A percentile compares a stretch with the other conserved stretches of the same genome.
phyloP scores from a whole-genome alignment of 1,140 invertebrate genomes.

The Pseudobourletiella spinata region DNA sequence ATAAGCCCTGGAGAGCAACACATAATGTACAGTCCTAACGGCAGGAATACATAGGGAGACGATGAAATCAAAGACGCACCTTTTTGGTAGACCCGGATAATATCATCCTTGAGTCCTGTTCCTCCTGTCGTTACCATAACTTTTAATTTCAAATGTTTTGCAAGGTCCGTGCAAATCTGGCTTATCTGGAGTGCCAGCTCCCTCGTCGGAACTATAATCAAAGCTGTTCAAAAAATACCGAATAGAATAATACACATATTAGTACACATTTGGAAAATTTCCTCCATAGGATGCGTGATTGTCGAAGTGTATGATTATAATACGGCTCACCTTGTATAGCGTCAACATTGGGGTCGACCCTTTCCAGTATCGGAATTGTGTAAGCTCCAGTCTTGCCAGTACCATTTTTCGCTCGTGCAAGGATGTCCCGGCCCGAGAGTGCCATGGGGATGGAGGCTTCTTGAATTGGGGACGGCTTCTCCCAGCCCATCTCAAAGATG shows the following conservation, averaged over 20 bases:
- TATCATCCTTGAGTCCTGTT: constrained; percentile 97
- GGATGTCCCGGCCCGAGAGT: constrained; percentile 91
- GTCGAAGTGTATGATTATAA: too few relatives aligned
- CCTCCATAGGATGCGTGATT: too few relatives aligned
- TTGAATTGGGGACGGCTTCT: constrained; percentile 98
- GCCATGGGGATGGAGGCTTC: constrained; percentile 98
- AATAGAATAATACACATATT: too few relatives aligned
- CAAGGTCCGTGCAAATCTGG: constrained; percentile 97
- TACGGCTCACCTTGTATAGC: constrained; percentile 79
- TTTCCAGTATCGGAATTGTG: constrained; percentile 94
- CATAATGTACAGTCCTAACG: too few relatives aligned
- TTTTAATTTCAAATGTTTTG: constrained; percentile 89
- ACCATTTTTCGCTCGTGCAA: constrained; percentile 98
- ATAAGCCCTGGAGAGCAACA: too few relatives aligned
- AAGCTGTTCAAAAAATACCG: constrained; percentile 54
- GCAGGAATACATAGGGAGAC: too few relatives aligned
- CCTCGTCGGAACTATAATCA: constrained; percentile 97
- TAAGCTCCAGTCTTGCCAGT: constrained; percentile 99
- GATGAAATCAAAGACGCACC: too few relatives aligned
- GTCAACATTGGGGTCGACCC: constrained; percentile 80
- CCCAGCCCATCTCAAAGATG: constrained; percentile 99
- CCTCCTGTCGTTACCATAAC: constrained; percentile 99
- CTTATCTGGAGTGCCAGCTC: constrained; percentile 98
- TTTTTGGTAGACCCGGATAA: constrained; percentile 98
- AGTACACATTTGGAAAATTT: too few relatives aligned